Evolutionary conservation across 1,140 invertebrate genomes (phyloP).

Genomic region (Pachyrhynchus sulphureomaculatus): DNA sequence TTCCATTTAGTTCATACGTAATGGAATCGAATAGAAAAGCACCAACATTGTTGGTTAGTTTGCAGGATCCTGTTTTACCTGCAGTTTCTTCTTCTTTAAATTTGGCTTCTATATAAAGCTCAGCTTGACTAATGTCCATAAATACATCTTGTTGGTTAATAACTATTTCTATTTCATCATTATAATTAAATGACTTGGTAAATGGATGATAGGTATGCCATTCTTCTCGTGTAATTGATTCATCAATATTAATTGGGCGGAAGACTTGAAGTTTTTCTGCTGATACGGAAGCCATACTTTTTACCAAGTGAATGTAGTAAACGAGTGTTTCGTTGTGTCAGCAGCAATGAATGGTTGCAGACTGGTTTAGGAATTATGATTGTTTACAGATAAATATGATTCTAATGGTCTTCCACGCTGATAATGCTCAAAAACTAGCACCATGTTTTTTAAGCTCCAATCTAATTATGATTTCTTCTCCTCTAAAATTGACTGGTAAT

Average conservation of each 20-base stretch:
- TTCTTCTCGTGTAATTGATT: constrained; percentile 17
- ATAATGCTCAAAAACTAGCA: too few relatives aligned
- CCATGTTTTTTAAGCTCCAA: too few relatives aligned
- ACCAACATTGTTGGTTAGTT: constrained; percentile 48
- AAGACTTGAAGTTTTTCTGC: too few relatives aligned
- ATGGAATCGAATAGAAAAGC: constrained; percentile 53
- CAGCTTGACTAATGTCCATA: constrained; percentile 31
- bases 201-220: constrained; percentile 31
- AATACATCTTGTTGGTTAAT: constrained; percentile 36
- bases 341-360: too few relatives aligned
- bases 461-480: too few relatives aligned
- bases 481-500: too few relatives aligned
- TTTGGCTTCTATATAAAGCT: constrained; percentile 39
- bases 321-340: too few relatives aligned
- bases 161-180: constrained; percentile 38
- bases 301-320: too few relatives aligned
- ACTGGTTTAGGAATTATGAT: too few relatives aligned
- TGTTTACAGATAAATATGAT: too few relatives aligned
- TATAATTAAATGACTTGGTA: constrained; percentile 24
- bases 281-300: too few relatives aligned
- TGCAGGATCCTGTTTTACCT: constrained; percentile 29
- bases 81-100: constrained; percentile 26
- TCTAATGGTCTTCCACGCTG: too few relatives aligned
- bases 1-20: constrained; percentile 52
- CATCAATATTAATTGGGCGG: constrained; percentile 1